Evolutionary conservation across 2,113 vertebrate genomes (phyloP).

Genomic region (Albula glossodonta): DNA sequence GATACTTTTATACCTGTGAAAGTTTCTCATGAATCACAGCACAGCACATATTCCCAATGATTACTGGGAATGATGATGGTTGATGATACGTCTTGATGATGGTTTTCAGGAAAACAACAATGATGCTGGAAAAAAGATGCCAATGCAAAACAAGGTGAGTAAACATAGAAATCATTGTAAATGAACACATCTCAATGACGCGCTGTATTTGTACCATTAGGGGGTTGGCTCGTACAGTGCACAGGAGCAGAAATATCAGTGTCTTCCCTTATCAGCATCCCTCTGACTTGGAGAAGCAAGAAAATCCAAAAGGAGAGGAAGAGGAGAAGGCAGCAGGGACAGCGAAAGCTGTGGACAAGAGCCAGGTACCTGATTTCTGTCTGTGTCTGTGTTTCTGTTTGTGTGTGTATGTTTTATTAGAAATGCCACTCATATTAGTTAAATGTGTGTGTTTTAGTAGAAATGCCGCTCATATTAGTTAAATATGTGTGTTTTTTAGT

Average conservation of each 20-base stretch:
- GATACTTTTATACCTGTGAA: no score
- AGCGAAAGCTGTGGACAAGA: not conserved
- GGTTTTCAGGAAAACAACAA: not conserved
- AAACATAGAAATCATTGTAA: no score
- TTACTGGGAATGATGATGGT: not conserved
- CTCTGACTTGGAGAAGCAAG: no score
- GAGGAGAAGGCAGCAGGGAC: not conserved
- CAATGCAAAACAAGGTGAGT: not conserved
- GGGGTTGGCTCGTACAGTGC: not conserved
- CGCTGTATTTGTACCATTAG: not conserved
- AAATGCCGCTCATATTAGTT: no score
- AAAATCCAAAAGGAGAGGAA: no score
- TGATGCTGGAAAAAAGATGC: not conserved
- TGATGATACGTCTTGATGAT: not conserved
- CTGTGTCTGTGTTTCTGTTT: no score
- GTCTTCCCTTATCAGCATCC: no score
- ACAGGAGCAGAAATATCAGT: no score
- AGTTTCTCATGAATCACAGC: no score
- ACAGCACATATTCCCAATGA: not conserved
- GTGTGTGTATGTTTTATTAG: not conserved
- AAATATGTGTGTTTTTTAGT: no score
- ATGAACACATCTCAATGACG: no score
- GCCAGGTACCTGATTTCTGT: slow-evolving; percentile 20
- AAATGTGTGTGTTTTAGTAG: not conserved
- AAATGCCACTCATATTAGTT: slow-evolving; percentile 40